Percentiles rank a stretch among this genome's conserved stretches.
Conservation (phyloP, 2,888 invertebrate genomes). For the Sinodicranocentrus sp. region DNA sequence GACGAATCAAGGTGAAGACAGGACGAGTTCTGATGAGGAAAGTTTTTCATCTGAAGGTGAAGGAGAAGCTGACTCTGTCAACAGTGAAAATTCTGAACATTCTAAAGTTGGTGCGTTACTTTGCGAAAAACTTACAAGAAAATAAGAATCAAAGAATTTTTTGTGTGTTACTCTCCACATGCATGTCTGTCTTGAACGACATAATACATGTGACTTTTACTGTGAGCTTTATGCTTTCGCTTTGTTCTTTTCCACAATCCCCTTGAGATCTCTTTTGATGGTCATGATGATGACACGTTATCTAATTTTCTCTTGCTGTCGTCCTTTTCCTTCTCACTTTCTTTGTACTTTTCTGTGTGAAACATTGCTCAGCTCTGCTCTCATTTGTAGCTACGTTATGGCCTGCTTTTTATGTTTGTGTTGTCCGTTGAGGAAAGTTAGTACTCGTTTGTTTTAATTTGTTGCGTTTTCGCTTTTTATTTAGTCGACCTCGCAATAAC, state of each 20-base stretch:
- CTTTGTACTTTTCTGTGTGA: not conserved
- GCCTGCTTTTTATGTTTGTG: constrained; percentile 42
- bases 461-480: constrained; percentile 64
- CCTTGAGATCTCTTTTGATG: not conserved
- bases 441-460: constrained; percentile 62
- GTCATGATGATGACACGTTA: not conserved
- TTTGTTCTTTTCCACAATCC: not conserved
- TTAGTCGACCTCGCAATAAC: constrained; percentile 65
- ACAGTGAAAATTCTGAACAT: constrained; percentile 76
- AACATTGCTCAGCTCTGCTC: not conserved
- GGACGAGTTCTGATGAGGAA: constrained; percentile 76
- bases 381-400: not conserved
- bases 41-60: constrained; percentile 77
- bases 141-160: constrained; percentile 29
- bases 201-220: not conserved
- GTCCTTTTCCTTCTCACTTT: not conserved
- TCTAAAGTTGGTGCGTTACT: constrained; percentile 75
- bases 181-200: not conserved
- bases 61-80: constrained; percentile 76
- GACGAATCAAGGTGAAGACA: constrained; percentile 77
- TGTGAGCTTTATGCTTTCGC: not conserved
- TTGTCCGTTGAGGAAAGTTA: constrained; percentile 34
- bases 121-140: constrained; percentile 38
- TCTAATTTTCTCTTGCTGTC: too few species aligned
- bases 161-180: not conserved